phyloP scores from a whole-genome alignment of 2,113 vertebrate genomes.

The Dendrocopos noguchii region DNA sequence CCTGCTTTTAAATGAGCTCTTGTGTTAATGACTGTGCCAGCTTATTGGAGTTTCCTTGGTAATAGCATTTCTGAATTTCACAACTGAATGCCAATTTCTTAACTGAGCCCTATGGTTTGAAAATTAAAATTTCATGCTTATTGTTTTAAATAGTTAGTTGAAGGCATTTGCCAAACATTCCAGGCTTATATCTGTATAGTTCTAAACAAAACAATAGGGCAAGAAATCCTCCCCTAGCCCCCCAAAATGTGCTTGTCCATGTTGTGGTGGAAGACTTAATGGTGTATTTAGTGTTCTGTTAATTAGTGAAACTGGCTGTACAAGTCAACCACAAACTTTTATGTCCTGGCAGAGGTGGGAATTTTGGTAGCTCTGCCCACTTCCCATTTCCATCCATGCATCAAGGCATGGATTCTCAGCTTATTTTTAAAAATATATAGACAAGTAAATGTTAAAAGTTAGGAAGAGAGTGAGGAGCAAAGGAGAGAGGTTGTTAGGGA shows the following conservation, averaged over 20 bases:
- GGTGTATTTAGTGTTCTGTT: not conserved
- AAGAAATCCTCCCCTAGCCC: not conserved
- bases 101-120: constrained; percentile 37
- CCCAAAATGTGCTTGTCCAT: not conserved
- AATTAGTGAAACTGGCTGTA: not conserved
- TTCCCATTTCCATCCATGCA: constrained; percentile 30
- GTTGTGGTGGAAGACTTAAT: not conserved
- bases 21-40: constrained; percentile 42
- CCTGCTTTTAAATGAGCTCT: constrained; percentile 24
- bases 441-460: not conserved
- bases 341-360: not conserved
- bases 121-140: constrained; percentile 41
- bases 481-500: constrained; percentile 67
- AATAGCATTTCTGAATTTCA: constrained; percentile 31
- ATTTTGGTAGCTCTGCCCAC: constrained; percentile 4
- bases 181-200: not conserved
- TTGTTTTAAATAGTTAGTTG: constrained; percentile 57
- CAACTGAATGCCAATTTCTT: constrained; percentile 47
- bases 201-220: constrained; percentile 12
- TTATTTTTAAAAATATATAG: not conserved
- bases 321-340: not conserved
- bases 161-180: constrained; percentile 27
- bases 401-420: constrained; percentile 16
- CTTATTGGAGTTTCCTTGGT: constrained; percentile 33
- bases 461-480: constrained; percentile 46